Base-by-base conservation (phyloP, 2,797 vertebrate species). In the Eulemur albifrons region DNA sequence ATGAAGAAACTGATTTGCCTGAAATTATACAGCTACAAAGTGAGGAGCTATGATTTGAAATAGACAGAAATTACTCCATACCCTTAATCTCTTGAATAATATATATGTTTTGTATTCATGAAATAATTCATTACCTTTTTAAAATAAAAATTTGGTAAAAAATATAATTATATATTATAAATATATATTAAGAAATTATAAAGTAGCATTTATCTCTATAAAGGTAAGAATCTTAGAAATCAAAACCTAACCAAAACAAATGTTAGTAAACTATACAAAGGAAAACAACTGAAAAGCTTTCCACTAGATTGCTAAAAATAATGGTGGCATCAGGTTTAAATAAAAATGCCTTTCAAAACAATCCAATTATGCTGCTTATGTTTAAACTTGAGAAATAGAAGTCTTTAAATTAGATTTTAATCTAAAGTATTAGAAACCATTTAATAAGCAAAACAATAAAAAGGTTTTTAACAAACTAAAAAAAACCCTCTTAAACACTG, bases 331-430 rank as follows among this genome's bases (percentile, higher is more conserved):
- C 20, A 89, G 23, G 30, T 73, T 87, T 92, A 75, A 95, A 88
- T 30, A 85, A 92, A 84, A 94, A 93, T 59, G 20, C 1, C 23
- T 27, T 91, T 72, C 20, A 83, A 88, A 81, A 88, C n/a, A 93
- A 95, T 54, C 77, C 87, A 77, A 88, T 84, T 91, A 57, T 35
- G 1, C 18, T 93, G 35, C 12, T 94, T 72, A 79, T 35, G 82
- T 89, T 94, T 94, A 77, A 91, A 65, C 35, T 69, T 83, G 12
- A 61, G 86, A 70, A 95, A 83, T 3, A 87, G 12, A 30, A 80
- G 45, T 2, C 18, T 81, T 67, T 95, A 94, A 87, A 79, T 77
- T 95, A 76, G 85, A 67, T 77, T 76, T 92, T 92, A 82, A 82
- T 54, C 25, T 50, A 18, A 90, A 72, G 35, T 65, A 65, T 67